phyloP scores from a whole-genome alignment of 2,113 vertebrate genomes.

The Trogon melanurus region DNA sequence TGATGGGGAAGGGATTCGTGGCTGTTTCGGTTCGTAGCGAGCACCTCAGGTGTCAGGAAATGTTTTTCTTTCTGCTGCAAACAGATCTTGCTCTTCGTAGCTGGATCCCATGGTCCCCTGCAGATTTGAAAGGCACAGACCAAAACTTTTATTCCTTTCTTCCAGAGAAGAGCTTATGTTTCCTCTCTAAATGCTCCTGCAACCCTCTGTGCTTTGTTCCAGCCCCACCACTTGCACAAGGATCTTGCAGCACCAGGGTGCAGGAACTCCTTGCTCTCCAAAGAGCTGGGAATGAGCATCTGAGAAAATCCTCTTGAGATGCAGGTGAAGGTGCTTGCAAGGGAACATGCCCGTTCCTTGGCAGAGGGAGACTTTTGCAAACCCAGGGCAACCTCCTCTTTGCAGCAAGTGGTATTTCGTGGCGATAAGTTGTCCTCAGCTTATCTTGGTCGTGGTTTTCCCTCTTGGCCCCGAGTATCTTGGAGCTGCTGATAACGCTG shows the following conservation, averaged over 20 bases:
- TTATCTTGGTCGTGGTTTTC: not conserved
- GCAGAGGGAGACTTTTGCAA: not conserved
- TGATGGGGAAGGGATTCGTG: not conserved
- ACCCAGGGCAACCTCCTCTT: not conserved
- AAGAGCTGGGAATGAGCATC: not conserved
- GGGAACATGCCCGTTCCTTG: not conserved
- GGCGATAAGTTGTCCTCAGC: not conserved
- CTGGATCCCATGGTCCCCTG: not conserved
- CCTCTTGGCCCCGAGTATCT: not conserved
- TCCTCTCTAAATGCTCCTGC: not conserved
- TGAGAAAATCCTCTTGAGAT: not conserved
- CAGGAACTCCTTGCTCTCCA: not conserved
- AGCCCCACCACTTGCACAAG: fast-evolving
- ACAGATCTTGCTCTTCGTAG: constrained; percentile 43
- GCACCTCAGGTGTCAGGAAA: not conserved
- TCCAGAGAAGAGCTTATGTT: not conserved
- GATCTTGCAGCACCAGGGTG: not conserved
- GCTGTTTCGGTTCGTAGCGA: not conserved
- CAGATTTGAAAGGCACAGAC: constrained; percentile 43
- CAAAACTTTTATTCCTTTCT: constrained; percentile 48
- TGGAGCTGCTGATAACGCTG: fast-evolving
- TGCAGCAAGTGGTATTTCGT: not conserved
- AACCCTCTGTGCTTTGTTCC: too few relatives aligned
- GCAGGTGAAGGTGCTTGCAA: not conserved
- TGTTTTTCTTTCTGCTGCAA: constrained; percentile 13